Evolutionary conservation across 2,797 vertebrate species (phyloP), one percentile per base, ranked within the genome.

Genomic region (Catharus ustulatus): DNA sequence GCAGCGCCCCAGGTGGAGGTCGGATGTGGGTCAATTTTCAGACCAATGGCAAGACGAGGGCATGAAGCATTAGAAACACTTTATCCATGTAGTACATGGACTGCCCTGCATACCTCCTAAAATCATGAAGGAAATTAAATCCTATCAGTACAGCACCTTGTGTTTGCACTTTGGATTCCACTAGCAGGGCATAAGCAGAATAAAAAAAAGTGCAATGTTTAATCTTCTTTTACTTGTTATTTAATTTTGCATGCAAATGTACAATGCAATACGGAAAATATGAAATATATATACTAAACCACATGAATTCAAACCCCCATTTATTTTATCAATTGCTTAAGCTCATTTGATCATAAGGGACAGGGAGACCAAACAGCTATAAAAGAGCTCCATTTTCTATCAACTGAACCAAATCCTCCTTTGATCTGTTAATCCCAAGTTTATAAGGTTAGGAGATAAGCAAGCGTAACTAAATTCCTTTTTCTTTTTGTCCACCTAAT

Each of bases 371-470:
- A 91, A 97, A 97, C 97, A 96, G 97, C 98, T 98, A 98, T 98
- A 98, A 97, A 98, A 97, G 98, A 98, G 98, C 98, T 98, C 98
- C 97, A 97, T 98, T 98, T 98, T 98, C 98, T 98, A 98, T 98
- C 98, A 98, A 97, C 98, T 98, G 98, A 98, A 98, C 98, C 98
- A 98, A 98, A 98, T 98, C 98, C 96, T 97, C 98, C 99, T 99
- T 99, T 99, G 99, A 99, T 99, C 99, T 99, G 98, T 98, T 99
- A 99, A 99, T 99, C 99, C 99, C 95, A 97, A 97, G 97, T 98
- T 99, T 98, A 98, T 99, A 99, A 99, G 98, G 98, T 99, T 99
- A 99, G 98, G 98, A 98, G 98, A 99, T 99, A 99, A 99, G 99
- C 98, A 98, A 98, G 98, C 98, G 95, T 99, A 99, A 99, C 98